Evolutionary conservation across 2,797 vertebrate species (phyloP).

Genomic region (Phrynocephalus forsythii): DNA sequence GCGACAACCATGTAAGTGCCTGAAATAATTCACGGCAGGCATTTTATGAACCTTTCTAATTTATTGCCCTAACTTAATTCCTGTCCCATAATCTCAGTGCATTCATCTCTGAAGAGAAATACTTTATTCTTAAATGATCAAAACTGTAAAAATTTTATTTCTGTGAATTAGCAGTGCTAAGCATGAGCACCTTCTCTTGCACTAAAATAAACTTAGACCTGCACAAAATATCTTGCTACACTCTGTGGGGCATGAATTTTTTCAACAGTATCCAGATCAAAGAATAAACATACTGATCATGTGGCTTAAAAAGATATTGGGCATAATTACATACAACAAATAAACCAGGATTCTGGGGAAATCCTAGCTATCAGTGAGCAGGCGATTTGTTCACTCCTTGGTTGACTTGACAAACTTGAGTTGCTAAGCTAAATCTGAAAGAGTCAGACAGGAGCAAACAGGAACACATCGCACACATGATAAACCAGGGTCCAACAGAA

Average conservation of each 20-base stretch:
- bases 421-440: not conserved
- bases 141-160: not conserved
- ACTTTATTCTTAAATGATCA: not conserved
- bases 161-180: not conserved
- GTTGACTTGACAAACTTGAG: not conserved
- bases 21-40: not conserved
- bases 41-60: not conserved
- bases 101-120: not conserved
- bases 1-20: not conserved
- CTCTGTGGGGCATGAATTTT: not conserved
- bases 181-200: not conserved
- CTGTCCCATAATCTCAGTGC: not conserved
- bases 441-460: not conserved
- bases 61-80: not conserved
- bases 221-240: not conserved
- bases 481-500: not conserved
- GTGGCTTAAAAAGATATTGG: not conserved
- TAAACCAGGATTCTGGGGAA: not conserved
- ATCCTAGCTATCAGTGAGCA: not conserved
- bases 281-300: not conserved
- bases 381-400: not conserved
- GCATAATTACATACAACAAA: not conserved
- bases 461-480: not conserved
- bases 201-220: not conserved
- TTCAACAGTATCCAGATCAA: not conserved